Base-by-base conservation (phyloP, 2,888 invertebrate species). In the Harpagoxenus sublaevis region DNA sequence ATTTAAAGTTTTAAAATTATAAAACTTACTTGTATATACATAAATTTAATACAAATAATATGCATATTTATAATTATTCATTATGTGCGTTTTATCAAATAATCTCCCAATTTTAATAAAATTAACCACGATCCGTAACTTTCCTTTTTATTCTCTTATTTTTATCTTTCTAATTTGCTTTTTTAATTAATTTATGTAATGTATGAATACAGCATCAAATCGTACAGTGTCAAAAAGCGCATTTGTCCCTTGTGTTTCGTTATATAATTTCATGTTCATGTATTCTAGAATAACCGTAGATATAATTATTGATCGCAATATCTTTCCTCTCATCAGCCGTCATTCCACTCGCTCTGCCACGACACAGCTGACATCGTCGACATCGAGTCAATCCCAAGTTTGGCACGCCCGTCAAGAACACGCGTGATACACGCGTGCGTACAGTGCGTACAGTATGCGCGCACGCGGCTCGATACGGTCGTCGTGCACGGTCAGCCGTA, bases 311-410 rank as follows among this genome's bases (percentile, higher is more conserved):
- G 39, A 77, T 77, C 45, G 45, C 45, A 31, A 1, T 57, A 18
- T 79, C 18, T 57, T 73, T 39, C 8, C 12, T 12, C 23, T 31
- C 9, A 6, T 15, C 10, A 15, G 45, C 45, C 31, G 18, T 57
- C 23, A 71, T 35, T 57, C n/a, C 68, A n/a, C 15, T 68, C 31
- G 31, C 23, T 71, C 35, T 55, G 6, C 31, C 55, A 45, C 10
- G 45, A 71, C 35, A 71, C 55, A 57, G 5, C 57, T 60, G 79
- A 71, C 74, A 55, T 45, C 48, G 48, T 57, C 18, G 48, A 48
- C 77, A 68, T 42, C 70, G 55, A 55, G 77, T 68, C 42, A 68
- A 51, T 10, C 23, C 45, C 82, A 42, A 55, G 82, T 82, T 68
- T 60, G 62, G 48, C 60, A 66, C 45, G 68, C n/a, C 51, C 45